A percentile compares a stretch with the other conserved stretches of the same genome.
These are phyloP conservation scores for Parnassius smintheus DNA, from an alignment of 2,888 invertebrate genomes.

Conservation along the genomic window DNA sequence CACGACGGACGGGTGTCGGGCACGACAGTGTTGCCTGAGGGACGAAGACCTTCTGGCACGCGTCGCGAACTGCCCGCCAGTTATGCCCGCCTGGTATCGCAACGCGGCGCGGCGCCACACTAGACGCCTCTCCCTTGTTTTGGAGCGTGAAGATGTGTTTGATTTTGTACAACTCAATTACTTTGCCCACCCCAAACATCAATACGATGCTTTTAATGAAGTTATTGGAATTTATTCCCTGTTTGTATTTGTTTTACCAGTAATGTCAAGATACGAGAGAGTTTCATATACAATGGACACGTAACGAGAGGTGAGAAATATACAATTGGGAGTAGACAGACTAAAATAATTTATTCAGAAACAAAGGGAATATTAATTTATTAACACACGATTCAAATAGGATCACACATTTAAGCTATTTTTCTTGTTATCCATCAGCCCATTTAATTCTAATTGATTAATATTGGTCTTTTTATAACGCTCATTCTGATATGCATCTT, in stretches of 20 bases:
- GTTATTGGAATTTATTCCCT: constrained; percentile 6
- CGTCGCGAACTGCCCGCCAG: constrained; percentile 9
- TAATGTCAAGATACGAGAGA: background rate
- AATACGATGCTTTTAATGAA: constrained; percentile 25
- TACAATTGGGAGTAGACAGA: too few relatives aligned
- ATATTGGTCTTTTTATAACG: too few relatives aligned
- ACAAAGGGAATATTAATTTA: too few relatives aligned
- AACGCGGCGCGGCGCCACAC: constrained; percentile 26
- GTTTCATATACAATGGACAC: too few relatives aligned
- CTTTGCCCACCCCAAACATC: constrained; percentile 20
- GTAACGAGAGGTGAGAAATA: too few relatives aligned
- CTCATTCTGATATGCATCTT: too few relatives aligned
- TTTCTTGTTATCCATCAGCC: too few relatives aligned
- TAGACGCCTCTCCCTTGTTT: constrained; percentile 28
- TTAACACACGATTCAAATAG: too few relatives aligned
- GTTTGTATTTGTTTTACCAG: background rate
- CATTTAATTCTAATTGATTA: too few relatives aligned
- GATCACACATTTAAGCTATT: too few relatives aligned
- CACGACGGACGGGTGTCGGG: constrained; percentile 36
- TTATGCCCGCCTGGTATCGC: constrained; percentile 11
- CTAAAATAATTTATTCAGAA: too few relatives aligned
- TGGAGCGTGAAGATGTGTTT: constrained; percentile 31
- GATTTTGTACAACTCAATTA: constrained; percentile 31
- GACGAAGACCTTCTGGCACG: constrained; percentile 50
- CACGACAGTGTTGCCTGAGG: constrained; percentile 47